Conservation (phyloP, 2,888 invertebrate genomes). For the Eupithecia subfuscata region DNA sequence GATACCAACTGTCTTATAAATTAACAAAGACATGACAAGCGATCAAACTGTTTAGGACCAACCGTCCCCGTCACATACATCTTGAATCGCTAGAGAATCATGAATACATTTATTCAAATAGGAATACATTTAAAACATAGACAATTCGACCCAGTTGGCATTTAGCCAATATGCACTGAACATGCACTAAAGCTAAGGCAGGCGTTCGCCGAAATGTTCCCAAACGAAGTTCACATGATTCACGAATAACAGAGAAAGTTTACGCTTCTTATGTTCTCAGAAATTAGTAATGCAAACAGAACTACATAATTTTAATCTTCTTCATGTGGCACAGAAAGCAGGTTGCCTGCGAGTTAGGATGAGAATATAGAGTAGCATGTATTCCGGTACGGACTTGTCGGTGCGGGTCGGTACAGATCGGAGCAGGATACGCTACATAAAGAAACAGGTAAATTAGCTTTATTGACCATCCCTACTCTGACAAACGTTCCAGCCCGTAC, state of each 20-base stretch:
- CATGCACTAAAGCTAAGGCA: conserved; percentile 43
- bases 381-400: too few species aligned
- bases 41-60: background rate
- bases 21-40: background rate
- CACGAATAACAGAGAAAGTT: conserved; percentile 45
- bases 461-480: too few species aligned
- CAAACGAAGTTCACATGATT: conserved; percentile 38
- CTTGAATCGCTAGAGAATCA: conserved; percentile 16
- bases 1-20: background rate
- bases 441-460: too few species aligned
- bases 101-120: conserved; percentile 50
- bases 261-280: conserved; percentile 43
- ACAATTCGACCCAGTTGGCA: conserved; percentile 74
- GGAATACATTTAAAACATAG: conserved; percentile 55
- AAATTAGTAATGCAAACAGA: conserved; percentile 37
- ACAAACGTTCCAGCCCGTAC: too few species aligned
- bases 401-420: too few species aligned
- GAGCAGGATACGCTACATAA: too few species aligned
- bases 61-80: background rate
- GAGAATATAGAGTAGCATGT: too few species aligned
- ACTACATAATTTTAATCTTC: conserved; percentile 27
- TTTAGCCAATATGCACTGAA: conserved; percentile 62
- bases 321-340: conserved; percentile 9
- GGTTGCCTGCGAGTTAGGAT: background rate
- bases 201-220: conserved; percentile 48